phyloP scores from a whole-genome alignment of 2,797 vertebrate genomes.

The Petrocephalus sullivani region DNA sequence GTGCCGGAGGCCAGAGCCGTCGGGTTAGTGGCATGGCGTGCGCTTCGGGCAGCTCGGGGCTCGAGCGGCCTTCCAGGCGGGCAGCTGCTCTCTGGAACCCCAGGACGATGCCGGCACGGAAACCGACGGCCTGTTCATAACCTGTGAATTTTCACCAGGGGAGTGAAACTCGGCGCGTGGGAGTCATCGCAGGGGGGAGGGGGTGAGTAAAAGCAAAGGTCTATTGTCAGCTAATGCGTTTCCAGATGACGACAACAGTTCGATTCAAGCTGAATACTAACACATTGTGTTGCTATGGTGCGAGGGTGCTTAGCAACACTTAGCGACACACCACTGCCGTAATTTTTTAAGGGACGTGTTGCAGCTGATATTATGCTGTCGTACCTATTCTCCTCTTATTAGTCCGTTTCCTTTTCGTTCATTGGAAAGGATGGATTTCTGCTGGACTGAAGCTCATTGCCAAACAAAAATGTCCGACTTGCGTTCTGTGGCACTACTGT shows the following conservation, averaged over 20 bases:
- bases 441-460: not conserved
- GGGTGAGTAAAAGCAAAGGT: not conserved
- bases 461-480: not conserved
- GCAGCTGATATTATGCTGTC: not conserved
- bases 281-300: conserved; percentile 25
- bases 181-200: not conserved
- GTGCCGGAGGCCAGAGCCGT: not conserved
- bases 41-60: not conserved
- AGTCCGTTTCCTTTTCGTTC: not conserved
- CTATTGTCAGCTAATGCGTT: conserved; percentile 16
- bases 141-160: not conserved
- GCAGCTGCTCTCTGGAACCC: not conserved
- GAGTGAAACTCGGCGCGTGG: not conserved
- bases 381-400: not conserved
- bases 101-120: not conserved
- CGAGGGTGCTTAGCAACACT: conserved; percentile 23
- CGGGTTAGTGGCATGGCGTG: not conserved
- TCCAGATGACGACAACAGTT: conserved; percentile 16
- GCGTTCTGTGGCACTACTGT: not conserved
- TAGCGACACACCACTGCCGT: not conserved
- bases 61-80: not conserved
- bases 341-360: not conserved
- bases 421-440: not conserved
- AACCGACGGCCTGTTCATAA: not conserved
- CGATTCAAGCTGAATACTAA: conserved; percentile 23